phyloP scores from a whole-genome alignment of 2,113 vertebrate genomes.

The Procavia capensis region DNA sequence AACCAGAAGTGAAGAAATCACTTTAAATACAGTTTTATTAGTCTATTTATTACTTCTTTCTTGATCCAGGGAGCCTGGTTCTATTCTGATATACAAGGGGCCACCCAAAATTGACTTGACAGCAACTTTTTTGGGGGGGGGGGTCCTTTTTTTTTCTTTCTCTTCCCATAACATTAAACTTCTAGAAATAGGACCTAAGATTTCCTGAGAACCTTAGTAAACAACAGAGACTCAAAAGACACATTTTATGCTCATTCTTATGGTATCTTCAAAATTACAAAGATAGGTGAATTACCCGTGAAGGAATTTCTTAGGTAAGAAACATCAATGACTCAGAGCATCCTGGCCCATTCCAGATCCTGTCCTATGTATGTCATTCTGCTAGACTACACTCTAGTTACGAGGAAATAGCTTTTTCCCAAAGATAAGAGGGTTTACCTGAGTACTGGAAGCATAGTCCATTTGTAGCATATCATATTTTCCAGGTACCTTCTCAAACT shows the following conservation, averaged over 20 bases:
- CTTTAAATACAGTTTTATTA: background rate
- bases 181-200: conserved; percentile 18
- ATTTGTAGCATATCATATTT: conserved; percentile 94
- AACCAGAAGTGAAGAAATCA: conserved; percentile 18
- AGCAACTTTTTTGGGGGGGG: too few species aligned
- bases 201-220: conserved; percentile 20
- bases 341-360: background rate
- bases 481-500: conserved; percentile 91
- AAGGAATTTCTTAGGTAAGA: background rate
- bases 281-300: background rate
- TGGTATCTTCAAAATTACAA: background rate
- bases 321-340: background rate
- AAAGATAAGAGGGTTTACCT: conserved; percentile 58
- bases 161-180: background rate
- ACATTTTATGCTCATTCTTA: background rate
- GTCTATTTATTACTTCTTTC: background rate
- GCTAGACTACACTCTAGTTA: background rate
- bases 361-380: background rate
- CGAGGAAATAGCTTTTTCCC: background rate
- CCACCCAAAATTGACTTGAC: background rate
- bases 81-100: background rate
- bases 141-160: background rate
- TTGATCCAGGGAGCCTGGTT: background rate
- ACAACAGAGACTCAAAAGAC: conserved; percentile 13
- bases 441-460: conserved; percentile 86